Base-by-base conservation (phyloP, 2,888 invertebrate species). In the Mactromeris polynyma region DNA sequence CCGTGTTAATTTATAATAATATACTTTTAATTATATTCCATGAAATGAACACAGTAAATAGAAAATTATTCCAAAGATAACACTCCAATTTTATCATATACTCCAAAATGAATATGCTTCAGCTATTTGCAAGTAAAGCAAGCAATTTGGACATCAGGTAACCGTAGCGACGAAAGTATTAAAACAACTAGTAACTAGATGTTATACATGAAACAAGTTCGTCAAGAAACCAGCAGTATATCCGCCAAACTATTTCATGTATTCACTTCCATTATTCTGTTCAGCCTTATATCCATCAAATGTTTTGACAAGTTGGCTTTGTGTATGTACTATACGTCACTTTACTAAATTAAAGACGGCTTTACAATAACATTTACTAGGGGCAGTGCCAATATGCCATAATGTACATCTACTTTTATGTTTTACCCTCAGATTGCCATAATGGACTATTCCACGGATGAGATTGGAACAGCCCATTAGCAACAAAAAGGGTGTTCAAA, bases 281-380 rank as follows among this genome's bases (percentile, higher is more conserved):
- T 36, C 73, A 19, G 14, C 36, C 73, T 73, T 36, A 73, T 73
- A 33, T 33, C 31, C 31, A 33, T 73, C 73, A 36, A 11, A 73
- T 73, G 73, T 73, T 73, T 73, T 73, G 73, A 73, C 73, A 33
- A 33, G 31, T 73, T 73, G 73, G 73, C 73, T 42, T 40, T 40
- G 40, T n/a, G n/a, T 40, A 80, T 26, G 19, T 80, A 40, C 38
- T 42, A 40, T 80, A 80, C n/a, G 80, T 80, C 80, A 80, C 14
- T 40, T 36, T 19, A 80, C 51, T 80, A 46, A 80, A 42, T 46
- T 80, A 80, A 80, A 46, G 42, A 31, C 36, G 80, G 46, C 51
- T 51, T n/a, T n/a, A 80, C 21, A 40, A 42, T 17, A 80, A 38
- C 38, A 40, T 80, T 80, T 80, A 38, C 46, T 80, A 40, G 42